Percentiles rank a stretch among this genome's conserved stretches.
Evolutionary conservation across 2,113 vertebrate genomes (phyloP).

Genomic region (Lagopus muta): DNA sequence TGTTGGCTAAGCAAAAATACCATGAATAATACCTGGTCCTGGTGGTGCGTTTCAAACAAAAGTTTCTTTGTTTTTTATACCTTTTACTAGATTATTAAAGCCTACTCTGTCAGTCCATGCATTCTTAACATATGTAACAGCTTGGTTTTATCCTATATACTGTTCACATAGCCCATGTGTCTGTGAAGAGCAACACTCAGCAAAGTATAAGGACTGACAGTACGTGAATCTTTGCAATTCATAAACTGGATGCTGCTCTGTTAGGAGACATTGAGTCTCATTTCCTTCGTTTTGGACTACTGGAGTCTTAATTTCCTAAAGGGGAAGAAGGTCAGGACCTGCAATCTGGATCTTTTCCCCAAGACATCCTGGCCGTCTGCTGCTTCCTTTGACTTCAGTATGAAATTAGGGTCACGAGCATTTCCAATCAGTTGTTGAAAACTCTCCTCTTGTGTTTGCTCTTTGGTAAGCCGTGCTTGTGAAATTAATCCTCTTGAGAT

Average conservation of each 20-base stretch:
- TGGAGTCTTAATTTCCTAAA: slow-evolving; percentile 9
- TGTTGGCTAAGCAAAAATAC: slow-evolving; percentile 70
- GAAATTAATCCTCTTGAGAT: slow-evolving; percentile 33
- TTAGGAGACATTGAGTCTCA: background rate
- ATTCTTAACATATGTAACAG: background rate
- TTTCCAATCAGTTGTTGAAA: background rate
- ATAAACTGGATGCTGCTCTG: background rate
- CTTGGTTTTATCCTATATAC: background rate
- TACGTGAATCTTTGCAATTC: background rate
- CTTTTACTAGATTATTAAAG: slow-evolving; percentile 26
- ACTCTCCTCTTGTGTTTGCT: slow-evolving; percentile 23
- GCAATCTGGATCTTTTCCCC: background rate
- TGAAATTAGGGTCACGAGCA: background rate
- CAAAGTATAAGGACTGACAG: accelerated
- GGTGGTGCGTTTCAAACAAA: slow-evolving; percentile 6
- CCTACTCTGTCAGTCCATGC: background rate
- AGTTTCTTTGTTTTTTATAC: slow-evolving; percentile 18
- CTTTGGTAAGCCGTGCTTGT: background rate
- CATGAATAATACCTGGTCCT: slow-evolving; percentile 15
- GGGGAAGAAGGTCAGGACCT: background rate
- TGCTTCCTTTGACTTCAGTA: background rate
- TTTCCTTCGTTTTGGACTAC: background rate
- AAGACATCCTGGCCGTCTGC: background rate
- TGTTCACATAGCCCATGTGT: background rate
- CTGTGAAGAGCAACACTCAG: background rate